phyloP scores from a whole-genome alignment of 2,888 invertebrate species.

The Vesta saturnalis region DNA sequence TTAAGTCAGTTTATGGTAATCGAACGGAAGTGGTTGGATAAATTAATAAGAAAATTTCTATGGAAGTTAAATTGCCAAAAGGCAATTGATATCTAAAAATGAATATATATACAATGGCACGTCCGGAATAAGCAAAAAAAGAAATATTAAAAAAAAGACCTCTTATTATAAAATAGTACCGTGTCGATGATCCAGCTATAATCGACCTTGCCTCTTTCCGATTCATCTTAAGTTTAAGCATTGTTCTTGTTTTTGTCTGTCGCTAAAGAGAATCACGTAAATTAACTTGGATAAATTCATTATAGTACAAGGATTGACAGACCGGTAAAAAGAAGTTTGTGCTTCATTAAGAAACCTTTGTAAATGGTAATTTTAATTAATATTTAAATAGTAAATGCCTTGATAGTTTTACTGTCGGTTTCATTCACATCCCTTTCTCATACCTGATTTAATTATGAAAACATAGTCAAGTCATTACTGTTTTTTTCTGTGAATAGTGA shows the following conservation, averaged over 20 bases:
- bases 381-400: neutral
- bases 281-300: slow-evolving; percentile 40
- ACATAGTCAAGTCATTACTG: neutral
- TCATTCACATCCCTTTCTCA: neutral
- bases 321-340: slow-evolving; percentile 19
- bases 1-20: neutral
- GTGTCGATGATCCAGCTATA: slow-evolving; percentile 37
- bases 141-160: neutral
- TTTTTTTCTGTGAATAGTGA: too few species aligned
- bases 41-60: too few species aligned
- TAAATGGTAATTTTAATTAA: slow-evolving; percentile 1
- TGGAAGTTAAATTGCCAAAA: neutral
- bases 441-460: slow-evolving; percentile 1
- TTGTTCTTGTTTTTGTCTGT: slow-evolving; percentile 35
- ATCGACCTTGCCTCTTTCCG: slow-evolving; percentile 35
- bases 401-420: neutral
- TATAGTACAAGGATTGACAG: slow-evolving; percentile 30
- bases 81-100: neutral
- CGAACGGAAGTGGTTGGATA: neutral
- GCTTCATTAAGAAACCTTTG: neutral
- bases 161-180: slow-evolving; percentile 20
- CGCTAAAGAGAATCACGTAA: slow-evolving; percentile 40
- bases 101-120: slow-evolving; percentile 16
- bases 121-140: slow-evolving; percentile 29
- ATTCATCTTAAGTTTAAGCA: neutral